Evolutionary conservation across 2,888 invertebrate species (phyloP).

Genomic region (Pachymerium ferrugineum): DNA sequence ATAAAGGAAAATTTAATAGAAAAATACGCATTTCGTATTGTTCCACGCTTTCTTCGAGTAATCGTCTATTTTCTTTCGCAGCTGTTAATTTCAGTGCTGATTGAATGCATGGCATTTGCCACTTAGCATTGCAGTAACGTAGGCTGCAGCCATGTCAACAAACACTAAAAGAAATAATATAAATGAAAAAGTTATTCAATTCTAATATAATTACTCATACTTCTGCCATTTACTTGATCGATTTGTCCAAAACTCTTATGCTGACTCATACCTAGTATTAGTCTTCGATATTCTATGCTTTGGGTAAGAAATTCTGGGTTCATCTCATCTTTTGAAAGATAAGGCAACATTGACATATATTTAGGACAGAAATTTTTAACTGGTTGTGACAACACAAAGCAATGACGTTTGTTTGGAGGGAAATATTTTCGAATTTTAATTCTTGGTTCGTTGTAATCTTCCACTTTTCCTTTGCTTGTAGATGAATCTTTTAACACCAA

Average conservation of each 20-base stretch:
- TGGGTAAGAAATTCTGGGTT: background rate
- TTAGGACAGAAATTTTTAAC: background rate
- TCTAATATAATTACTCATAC: background rate
- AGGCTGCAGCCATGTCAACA: background rate
- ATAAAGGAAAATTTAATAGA: background rate
- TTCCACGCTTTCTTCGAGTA: background rate
- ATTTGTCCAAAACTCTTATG: background rate
- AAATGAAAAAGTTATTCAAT: background rate
- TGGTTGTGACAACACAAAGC: background rate
- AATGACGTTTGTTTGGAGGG: background rate
- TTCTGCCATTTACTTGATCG: background rate
- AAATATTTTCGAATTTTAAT: constrained; percentile 5
- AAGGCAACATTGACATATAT: background rate
- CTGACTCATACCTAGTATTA: background rate
- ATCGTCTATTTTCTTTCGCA: background rate
- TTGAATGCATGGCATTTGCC: constrained; percentile 20
- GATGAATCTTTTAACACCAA: background rate
- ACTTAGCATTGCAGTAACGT: background rate
- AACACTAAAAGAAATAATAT: background rate
- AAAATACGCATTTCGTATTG: background rate
- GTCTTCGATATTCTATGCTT: background rate
- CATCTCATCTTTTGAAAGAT: background rate
- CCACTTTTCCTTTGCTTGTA: background rate
- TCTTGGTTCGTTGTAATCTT: background rate
- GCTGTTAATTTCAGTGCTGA: constrained; percentile 17